Base-by-base conservation (phyloP, 2,113 vertebrate species). In the Leucopsar rothschildi region DNA sequence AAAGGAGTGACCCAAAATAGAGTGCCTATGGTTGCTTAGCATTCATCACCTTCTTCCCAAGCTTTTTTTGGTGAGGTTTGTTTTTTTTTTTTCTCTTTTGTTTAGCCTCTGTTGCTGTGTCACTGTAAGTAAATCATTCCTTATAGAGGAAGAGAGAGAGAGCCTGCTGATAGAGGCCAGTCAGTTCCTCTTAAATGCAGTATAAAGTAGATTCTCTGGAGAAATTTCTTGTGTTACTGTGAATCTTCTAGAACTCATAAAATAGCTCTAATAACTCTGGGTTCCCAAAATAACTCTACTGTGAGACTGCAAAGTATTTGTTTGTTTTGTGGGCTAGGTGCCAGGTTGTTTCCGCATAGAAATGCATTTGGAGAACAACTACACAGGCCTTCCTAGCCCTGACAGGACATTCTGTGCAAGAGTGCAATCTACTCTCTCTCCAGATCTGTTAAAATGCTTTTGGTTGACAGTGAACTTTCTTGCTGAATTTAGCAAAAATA, bases 241-340 rank as follows among this genome's bases (percentile, higher is more conserved):
- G 78, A 93, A 79, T 61, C 70, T 93, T 94, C 87, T 87, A 91
- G 92, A 95, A 89, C 39, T 89, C 66, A 37, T 68, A 6, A 9
- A 56, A 49, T 56, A 77, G 56, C 31, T 77, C 49, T 70, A 77
- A 77, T 90, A 63, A 56, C 80, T 70, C 56, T 44, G 33, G 9
- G 22, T 72, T 95, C 65, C 57, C 27, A 82, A 56, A 95, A 94
- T 91, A 96, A 61, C 53, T 79, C 52, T 89, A 15, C 55, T 82
- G 75, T 82, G 59, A 82, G 75, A 45, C 63, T 83, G 39, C n/a
- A 80, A 88, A 64, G 72, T 95, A 66, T 93, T 90, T 93, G 76
- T 81, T 88, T 90, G 50, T 92, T 92, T 84, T 92, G 88, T 79
- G 44, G 86, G 83, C 73, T 56, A 72, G 14, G 23, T 78, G 60